Conservation (phyloP, 2,113 vertebrate species). For the Gymnocephalus cernua region DNA sequence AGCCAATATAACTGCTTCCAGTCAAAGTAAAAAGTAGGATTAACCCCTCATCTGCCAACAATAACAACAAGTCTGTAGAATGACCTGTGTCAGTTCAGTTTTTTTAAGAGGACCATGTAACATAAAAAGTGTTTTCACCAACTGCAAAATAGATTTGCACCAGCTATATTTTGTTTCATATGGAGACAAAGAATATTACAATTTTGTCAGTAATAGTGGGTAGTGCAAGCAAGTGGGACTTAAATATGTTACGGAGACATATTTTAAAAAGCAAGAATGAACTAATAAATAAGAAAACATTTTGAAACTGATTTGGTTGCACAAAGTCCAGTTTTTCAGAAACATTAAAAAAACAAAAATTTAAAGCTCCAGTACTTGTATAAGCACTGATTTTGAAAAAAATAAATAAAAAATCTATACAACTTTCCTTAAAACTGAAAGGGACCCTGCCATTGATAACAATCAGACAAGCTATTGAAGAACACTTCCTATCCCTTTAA, state of each 20-base stretch:
- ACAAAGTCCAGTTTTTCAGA: neutral
- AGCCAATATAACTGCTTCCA: conserved; percentile 66
- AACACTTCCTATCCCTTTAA: neutral
- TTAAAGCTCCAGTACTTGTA: neutral
- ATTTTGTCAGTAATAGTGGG: neutral
- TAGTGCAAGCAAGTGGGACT: neutral
- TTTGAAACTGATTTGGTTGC: neutral
- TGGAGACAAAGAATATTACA: neutral
- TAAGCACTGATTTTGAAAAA: neutral
- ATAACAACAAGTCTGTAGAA: conserved; percentile 8
- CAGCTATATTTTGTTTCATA: neutral
- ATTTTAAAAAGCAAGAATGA: neutral
- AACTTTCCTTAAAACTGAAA: neutral
- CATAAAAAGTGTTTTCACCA: neutral
- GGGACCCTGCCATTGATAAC: neutral
- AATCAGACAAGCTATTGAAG: neutral
- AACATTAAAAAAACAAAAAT: neutral
- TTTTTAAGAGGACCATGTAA: neutral
- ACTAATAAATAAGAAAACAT: neutral
- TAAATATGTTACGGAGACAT: neutral
- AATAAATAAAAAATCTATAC: neutral
- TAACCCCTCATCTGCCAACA: conserved; percentile 72
- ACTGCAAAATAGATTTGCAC: neutral
- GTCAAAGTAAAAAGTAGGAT: conserved; percentile 29
- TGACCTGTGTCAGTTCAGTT: neutral